Base-by-base conservation (phyloP, 2,113 vertebrate species). In the Alligator sinensis region DNA sequence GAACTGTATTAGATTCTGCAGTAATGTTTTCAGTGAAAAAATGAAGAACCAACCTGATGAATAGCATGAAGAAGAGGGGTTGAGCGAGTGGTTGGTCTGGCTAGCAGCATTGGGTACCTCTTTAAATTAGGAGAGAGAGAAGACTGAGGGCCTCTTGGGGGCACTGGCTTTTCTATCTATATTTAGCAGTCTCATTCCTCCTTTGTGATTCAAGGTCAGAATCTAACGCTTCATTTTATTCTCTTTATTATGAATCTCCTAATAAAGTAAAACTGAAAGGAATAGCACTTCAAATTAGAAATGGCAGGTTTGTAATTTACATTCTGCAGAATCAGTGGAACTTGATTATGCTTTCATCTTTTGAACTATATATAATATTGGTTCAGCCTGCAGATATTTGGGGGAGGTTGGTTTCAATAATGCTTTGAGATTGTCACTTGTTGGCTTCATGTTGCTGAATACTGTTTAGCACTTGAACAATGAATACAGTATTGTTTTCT, bases 401-500 rank as follows among this genome's bases (percentile, higher is more conserved):
- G 22, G 38, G 25, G n/a, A 75, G 18, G 21, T 55, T 57, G 58
- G 13, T 85, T 83, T 84, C 64, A 61, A 58, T 21, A 60, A 21
- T 24, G 24, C 6, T 86, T 88, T 60, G 84, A 70, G 77, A n/a
- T 90, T 21, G 14, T n/a, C 80, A 30, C 3, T 28, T 86, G 83
- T 90, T 55, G 3, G n/a, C 92, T 86, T 57, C 82, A 17, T 54
- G 90, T 88, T 91, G n/a, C 38, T 74, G 72, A 62, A 93, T 82
- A 84, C 59, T 88, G 88, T 75, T 84, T 91, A 94, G 64, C 68
- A 78, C 85, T 86, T 83, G 82, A 80, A 93, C 84, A 66, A 83
- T 1, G 16, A 96, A 27, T 47, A 11, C 81, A 84, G 11, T 88
- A 61, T 88, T 91, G 47, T 92, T 96, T 97, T 83, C 88, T 84